Percentiles rank a stretch among this genome's conserved stretches.
Conservation (phyloP, 1,140 invertebrate species). For the Pseudomyrmex flavicornis region DNA sequence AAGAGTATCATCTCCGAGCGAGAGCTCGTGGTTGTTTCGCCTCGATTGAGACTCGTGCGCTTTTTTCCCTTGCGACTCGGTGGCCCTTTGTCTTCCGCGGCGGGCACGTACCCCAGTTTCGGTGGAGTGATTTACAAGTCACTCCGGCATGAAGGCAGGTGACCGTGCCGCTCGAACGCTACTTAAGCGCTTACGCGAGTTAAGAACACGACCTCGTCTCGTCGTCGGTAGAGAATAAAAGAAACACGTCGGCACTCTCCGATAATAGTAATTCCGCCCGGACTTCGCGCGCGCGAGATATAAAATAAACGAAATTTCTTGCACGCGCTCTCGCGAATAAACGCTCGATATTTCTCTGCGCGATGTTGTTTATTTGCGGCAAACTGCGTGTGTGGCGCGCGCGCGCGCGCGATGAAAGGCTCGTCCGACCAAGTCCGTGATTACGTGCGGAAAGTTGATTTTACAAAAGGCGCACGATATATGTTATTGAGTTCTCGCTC, state of each 20-base stretch:
- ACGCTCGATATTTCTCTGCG: not conserved
- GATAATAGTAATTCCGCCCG: slow-evolving; percentile 62
- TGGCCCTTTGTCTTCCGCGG: slow-evolving; percentile 65
- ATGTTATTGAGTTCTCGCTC: not conserved
- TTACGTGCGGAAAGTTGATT: slow-evolving; percentile 4
- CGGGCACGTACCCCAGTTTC: slow-evolving; percentile 81
- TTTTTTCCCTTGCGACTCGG: slow-evolving; percentile 24
- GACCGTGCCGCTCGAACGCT: slow-evolving; percentile 81
- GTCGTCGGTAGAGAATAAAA: slow-evolving; percentile 21
- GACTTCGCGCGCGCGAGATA: not conserved
- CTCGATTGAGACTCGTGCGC: slow-evolving; percentile 56
- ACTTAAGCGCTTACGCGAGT: slow-evolving; percentile 70
- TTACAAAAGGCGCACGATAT: not conserved
- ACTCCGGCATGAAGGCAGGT: slow-evolving; percentile 84
- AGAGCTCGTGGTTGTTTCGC: slow-evolving; percentile 64
- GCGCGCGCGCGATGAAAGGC: not conserved
- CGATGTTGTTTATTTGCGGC: not conserved
- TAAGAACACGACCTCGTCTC: slow-evolving; percentile 45
- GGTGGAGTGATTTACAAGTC: slow-evolving; percentile 84
- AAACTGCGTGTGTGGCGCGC: not conserved
- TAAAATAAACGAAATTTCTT: slow-evolving; percentile 23
- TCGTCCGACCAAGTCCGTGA: slow-evolving; percentile 11
- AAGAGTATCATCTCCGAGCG: slow-evolving; percentile 6
- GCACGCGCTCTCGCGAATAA: not conserved
- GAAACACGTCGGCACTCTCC: slow-evolving; percentile 41